These are phyloP conservation scores for Dromas ardeola DNA, from an alignment of 2,113 vertebrate species.

Conservation along the genomic window DNA sequence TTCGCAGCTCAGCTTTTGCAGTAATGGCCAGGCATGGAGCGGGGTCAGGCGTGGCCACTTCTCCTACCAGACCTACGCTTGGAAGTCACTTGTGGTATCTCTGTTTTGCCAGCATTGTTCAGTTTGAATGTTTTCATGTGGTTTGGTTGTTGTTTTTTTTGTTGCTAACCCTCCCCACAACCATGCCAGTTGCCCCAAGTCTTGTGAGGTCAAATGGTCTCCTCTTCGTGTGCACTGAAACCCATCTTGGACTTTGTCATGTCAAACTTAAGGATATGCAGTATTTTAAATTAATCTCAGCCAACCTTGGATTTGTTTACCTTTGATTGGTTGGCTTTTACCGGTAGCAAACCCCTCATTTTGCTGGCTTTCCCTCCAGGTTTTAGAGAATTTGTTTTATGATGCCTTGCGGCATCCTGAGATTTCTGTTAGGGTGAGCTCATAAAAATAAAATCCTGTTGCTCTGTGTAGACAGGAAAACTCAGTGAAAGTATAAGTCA, in stretches of 20 bases:
- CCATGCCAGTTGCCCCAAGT: neutral
- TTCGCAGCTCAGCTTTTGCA: neutral
- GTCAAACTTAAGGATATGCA: neutral
- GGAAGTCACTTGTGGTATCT: neutral
- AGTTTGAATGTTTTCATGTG: neutral
- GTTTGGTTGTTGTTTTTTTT: neutral
- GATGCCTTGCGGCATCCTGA: neutral
- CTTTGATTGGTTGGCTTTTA: neutral
- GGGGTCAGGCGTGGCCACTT: neutral
- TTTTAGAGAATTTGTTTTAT: neutral
- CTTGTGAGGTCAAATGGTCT: neutral
- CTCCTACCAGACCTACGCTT: neutral
- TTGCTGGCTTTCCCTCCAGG: neutral
- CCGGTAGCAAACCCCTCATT: neutral
- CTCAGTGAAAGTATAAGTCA: neutral
- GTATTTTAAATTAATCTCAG: neutral
- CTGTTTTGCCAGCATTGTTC: neutral
- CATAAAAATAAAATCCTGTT: neutral
- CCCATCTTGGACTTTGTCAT: neutral
- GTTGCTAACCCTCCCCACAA: neutral
- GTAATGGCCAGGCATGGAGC: neutral
- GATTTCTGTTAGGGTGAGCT: neutral
- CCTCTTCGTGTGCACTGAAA: neutral
- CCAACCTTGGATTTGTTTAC: neutral
- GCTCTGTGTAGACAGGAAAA: neutral